Evolutionary conservation across 2,888 invertebrate genomes (phyloP).

Genomic region (Steinernema carpocapsae): DNA sequence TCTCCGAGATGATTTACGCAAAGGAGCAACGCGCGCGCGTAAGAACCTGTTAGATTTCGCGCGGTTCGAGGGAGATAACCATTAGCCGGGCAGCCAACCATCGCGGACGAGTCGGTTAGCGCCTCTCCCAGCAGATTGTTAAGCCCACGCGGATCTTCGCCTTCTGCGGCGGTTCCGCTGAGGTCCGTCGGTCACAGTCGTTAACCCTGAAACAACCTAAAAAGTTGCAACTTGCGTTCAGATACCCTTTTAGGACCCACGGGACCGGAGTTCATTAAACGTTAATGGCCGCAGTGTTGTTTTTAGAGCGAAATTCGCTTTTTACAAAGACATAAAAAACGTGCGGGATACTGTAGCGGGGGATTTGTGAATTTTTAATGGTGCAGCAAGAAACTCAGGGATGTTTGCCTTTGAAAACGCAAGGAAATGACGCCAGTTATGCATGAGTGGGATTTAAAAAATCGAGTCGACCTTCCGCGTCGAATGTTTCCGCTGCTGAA

Average conservation of each 20-base stretch:
- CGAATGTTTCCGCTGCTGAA: not conserved
- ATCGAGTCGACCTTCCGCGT: not conserved
- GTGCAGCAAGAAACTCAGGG: not conserved
- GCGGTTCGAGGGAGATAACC: not conserved
- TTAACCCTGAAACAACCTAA: not conserved
- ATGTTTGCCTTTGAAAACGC: too few species aligned
- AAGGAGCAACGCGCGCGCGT: not conserved
- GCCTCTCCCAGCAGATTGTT: too few species aligned
- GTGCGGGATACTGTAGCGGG: not conserved
- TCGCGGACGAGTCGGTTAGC: not conserved
- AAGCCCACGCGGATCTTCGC: too few species aligned
- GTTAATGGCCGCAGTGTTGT: not conserved
- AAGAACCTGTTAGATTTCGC: not conserved
- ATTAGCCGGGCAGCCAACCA: not conserved
- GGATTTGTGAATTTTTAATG: conserved; percentile 9
- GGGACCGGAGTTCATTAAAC: conserved; percentile 9
- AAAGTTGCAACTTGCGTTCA: conserved; percentile 13
- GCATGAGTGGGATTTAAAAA: not conserved
- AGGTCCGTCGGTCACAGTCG: not conserved
- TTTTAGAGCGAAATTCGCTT: not conserved
- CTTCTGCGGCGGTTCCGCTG: not conserved
- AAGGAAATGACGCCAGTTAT: too few species aligned
- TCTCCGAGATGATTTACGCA: not conserved
- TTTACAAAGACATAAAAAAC: not conserved
- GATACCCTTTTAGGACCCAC: not conserved